Conservation (phyloP, 2,888 invertebrate species). For the Helobdella robusta region DNA sequence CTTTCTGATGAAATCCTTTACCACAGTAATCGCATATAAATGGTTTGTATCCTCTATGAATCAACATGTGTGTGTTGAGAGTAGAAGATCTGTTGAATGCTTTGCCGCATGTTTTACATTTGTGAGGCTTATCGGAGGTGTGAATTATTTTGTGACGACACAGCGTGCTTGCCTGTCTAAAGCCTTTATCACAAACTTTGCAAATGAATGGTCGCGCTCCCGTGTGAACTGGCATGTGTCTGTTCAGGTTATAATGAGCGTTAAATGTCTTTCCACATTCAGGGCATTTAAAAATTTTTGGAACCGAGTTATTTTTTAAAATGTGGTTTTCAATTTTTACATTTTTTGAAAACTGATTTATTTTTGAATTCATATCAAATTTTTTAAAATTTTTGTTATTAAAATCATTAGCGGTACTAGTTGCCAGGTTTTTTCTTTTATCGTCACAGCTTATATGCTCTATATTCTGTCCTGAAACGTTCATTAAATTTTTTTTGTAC, state of each 20-base stretch:
- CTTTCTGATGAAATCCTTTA: constrained; percentile 62
- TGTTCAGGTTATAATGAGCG: constrained; percentile 27
- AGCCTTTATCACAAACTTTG: constrained; percentile 81
- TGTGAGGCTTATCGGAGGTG: constrained; percentile 49
- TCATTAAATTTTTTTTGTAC: no score
- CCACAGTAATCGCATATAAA: constrained; percentile 55
- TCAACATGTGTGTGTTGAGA: constrained; percentile 51
- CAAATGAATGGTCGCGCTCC: constrained; percentile 82
- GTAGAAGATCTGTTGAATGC: constrained; percentile 50
- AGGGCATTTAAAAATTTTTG: constrained; percentile 20
- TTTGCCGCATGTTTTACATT: constrained; percentile 48
- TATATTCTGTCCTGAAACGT: no score
- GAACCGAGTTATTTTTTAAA: constrained; percentile 4
- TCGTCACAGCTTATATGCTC: no score
- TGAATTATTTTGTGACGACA: constrained; percentile 51
- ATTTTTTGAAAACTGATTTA: no score
- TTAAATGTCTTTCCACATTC: constrained; percentile 24
- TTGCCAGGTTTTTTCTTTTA: no score
- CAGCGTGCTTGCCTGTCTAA: constrained; percentile 49
- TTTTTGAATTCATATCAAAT: no score
- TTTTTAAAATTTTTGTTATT: no score
- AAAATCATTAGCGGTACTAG: no score
- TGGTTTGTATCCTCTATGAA: constrained; percentile 50
- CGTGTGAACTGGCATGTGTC: constrained; percentile 96
- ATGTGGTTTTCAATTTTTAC: no score